phyloP scores from a whole-genome alignment of 2,888 invertebrate genomes.

The Polyommatus icarus region DNA sequence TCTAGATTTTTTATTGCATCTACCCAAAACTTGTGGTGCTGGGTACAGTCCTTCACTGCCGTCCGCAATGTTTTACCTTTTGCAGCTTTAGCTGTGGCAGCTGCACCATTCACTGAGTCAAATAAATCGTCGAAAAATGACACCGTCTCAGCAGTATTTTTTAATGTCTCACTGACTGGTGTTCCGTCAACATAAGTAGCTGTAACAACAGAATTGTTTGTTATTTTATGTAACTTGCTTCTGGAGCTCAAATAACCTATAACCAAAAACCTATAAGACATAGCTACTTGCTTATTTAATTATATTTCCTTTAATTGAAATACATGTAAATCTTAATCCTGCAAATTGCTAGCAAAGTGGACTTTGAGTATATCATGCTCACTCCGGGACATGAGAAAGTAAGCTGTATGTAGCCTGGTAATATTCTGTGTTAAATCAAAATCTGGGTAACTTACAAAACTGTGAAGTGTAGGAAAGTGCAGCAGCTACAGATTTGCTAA shows the following conservation, averaged over 20 bases:
- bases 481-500: not conserved
- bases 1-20: not conserved
- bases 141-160: not conserved
- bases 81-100: slow-evolving; percentile 1
- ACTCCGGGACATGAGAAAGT: too few species aligned
- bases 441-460: not conserved
- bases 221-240: too few species aligned
- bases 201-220: not conserved
- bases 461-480: not conserved
- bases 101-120: not conserved
- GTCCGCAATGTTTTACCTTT: not conserved
- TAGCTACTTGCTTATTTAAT: too few species aligned
- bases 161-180: not conserved
- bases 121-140: not conserved
- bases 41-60: not conserved
- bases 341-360: too few species aligned
- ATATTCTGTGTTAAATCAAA: too few species aligned
- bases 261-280: too few species aligned
- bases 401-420: too few species aligned
- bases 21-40: slow-evolving; percentile 15
- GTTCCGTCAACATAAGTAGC: not conserved
- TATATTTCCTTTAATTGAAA: too few species aligned
- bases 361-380: too few species aligned
- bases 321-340: too few species aligned
- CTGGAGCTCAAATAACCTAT: too few species aligned